These are phyloP conservation scores for Hemithea aestivaria DNA, from an alignment of 2,888 invertebrate genomes.

Conservation along the genomic window DNA sequence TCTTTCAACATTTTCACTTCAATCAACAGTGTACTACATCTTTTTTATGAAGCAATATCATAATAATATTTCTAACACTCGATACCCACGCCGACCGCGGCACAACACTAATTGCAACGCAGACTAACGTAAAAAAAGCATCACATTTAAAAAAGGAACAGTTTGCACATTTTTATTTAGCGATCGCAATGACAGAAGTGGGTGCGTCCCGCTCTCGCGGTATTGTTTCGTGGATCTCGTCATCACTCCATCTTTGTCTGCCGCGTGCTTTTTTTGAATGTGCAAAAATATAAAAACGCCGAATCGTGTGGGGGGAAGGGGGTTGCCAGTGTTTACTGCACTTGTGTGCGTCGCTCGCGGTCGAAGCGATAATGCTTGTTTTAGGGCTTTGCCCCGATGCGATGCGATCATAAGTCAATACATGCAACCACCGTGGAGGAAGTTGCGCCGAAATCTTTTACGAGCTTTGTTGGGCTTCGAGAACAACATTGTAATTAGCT, in stretches of 20 bases:
- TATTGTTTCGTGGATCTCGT: conserved; percentile 68
- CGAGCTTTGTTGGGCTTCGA: conserved; percentile 27
- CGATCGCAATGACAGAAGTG: conserved; percentile 68
- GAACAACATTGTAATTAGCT: not conserved
- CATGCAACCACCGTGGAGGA: conserved; percentile 36
- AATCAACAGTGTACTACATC: no score
- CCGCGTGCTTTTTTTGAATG: conserved; percentile 73
- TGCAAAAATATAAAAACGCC: conserved; percentile 79
- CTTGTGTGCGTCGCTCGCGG: conserved; percentile 56
- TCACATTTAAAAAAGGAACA: conserved; percentile 74
- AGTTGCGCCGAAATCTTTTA: conserved; percentile 29
- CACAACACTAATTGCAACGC: conserved; percentile 78
- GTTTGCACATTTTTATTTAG: conserved; percentile 77
- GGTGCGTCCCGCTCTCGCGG: conserved; percentile 65
- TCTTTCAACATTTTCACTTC: no score
- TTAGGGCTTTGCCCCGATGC: conserved; percentile 67
- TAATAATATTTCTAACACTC: conserved; percentile 69
- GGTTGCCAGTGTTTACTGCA: conserved; percentile 46
- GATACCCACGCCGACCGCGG: conserved; percentile 60
- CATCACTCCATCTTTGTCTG: conserved; percentile 78
- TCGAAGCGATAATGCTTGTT: conserved; percentile 63
- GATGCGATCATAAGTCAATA: conserved; percentile 70
- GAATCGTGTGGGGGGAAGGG: conserved; percentile 59
- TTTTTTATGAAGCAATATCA: no score
- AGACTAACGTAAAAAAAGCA: conserved; percentile 77